Percentiles rank a stretch among this genome's conserved stretches.
Conservation (phyloP, 2,888 invertebrate species). For the Minunthozetes semirufus region DNA sequence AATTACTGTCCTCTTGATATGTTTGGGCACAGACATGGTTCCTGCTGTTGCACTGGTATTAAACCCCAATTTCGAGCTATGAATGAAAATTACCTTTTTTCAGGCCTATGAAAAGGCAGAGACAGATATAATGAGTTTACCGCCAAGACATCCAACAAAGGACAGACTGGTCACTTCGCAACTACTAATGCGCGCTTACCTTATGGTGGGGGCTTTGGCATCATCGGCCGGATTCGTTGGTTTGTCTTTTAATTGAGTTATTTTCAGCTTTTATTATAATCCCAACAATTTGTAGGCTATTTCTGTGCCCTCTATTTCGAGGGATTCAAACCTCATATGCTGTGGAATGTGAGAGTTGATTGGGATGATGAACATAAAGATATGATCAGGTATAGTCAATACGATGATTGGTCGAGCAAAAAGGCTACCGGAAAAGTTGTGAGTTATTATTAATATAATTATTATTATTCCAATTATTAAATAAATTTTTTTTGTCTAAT, state of each 20-base stretch:
- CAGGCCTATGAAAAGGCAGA: slow-evolving; percentile 50
- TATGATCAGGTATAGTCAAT: neutral
- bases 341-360: slow-evolving; percentile 53
- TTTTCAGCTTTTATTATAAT: too few relatives aligned
- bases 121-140: slow-evolving; percentile 53
- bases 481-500: too few relatives aligned
- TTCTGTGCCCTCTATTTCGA: slow-evolving; percentile 99
- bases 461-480: too few relatives aligned
- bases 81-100: too few relatives aligned
- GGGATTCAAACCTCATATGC: slow-evolving; percentile 67
- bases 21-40: slow-evolving; percentile 50
- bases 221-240: slow-evolving; percentile 63
- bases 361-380: slow-evolving; percentile 54
- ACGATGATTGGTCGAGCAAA: too few relatives aligned
- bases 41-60: slow-evolving; percentile 50
- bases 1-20: slow-evolving; percentile 50
- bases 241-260: slow-evolving; percentile 99
- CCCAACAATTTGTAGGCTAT: slow-evolving; percentile 67
- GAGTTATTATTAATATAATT: too few relatives aligned
- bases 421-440: too few relatives aligned
- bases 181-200: slow-evolving; percentile 88
- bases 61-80: too few relatives aligned
- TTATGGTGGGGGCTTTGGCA: slow-evolving; percentile 64
- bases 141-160: slow-evolving; percentile 52
- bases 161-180: slow-evolving; percentile 51